Conservation (phyloP, 2,888 invertebrate species). For the Erpobdella octoculata region DNA sequence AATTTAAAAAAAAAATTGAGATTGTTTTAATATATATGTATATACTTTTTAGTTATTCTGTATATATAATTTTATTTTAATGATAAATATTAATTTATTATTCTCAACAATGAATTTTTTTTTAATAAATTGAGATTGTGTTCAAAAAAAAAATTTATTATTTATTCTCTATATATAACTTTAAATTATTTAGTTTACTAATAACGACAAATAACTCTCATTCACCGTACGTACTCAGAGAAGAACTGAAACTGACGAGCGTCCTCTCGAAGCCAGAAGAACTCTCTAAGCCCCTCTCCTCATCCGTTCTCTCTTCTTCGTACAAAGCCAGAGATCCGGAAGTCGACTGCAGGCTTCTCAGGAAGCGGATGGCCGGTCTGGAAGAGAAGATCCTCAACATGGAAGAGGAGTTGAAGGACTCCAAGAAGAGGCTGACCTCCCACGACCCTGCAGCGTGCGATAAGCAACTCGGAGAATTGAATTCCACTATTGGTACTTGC, state of each 20-base stretch:
- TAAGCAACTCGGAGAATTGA: not conserved
- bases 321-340: conserved; percentile 27
- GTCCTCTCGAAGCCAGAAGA: not conserved
- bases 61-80: no score
- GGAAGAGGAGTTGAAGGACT: conserved; percentile 13
- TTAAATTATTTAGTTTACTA: no score
- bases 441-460: not conserved
- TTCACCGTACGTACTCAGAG: not conserved
- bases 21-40: no score
- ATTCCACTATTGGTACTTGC: not conserved
- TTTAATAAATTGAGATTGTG: no score
- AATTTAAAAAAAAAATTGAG: no score
- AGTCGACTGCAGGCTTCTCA: conserved; percentile 26
- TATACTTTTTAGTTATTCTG: no score
- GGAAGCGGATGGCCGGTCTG: conserved; percentile 20
- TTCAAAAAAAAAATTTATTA: no score
- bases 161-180: no score
- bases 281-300: not conserved
- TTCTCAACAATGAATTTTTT: no score
- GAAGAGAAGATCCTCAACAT: conserved; percentile 26
- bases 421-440: not conserved
- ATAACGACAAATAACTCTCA: no score
- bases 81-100: no score
- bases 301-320: not conserved
- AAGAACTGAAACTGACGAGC: conserved; percentile 12